Base-by-base conservation (phyloP, 2,797 vertebrate species). In the Schizopygopsis pylzovi region DNA sequence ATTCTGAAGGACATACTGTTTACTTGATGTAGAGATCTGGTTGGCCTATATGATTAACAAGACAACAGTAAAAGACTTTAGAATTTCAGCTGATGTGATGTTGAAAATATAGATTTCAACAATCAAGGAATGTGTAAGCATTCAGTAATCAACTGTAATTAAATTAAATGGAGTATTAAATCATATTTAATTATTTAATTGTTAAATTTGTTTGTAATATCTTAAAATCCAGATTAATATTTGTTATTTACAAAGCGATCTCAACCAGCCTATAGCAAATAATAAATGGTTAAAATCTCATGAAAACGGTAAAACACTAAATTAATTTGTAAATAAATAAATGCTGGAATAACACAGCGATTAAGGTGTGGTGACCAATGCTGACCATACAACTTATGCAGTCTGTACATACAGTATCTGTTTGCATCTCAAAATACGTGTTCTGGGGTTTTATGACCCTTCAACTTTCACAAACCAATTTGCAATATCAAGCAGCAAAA, bases 1-100 rank as follows among this genome's bases (percentile, higher is more conserved):
- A 33, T 92, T 83, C 0, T 0, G 0, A 0, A 95, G 22, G 1
- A 28, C 81, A 0, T 49, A 61, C 20, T 0, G 90, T 43, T 1
- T 61, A 0, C 63, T 1, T 3, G 72, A 72, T 84, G 1, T 2
- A 12, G 8, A 16, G 25, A 72, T 41, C 0, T 16, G 16, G 2
- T 28, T 22, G 11, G 0, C 37, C 83, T 84, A 67, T 78, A 65
- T 18, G 39, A 4, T 41, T 22, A 20, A 56, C 20, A 77, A 65
- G 9, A 84, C 72, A 67, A n/a, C 47, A 65, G 47, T 2, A 65
- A 33, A 12, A 65, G n/a, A 61, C 37, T 13, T 33, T 5, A 67
- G 8, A 52, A 12, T 11, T 22, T 49, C 52, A 59, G 81, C 2
- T 72, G 37, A 72, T 41, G 20, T 13, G 37, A 72, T 12, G 13